Evolutionary conservation across 2,797 vertebrate species (phyloP).

Genomic region (Phalanger gymnotis): DNA sequence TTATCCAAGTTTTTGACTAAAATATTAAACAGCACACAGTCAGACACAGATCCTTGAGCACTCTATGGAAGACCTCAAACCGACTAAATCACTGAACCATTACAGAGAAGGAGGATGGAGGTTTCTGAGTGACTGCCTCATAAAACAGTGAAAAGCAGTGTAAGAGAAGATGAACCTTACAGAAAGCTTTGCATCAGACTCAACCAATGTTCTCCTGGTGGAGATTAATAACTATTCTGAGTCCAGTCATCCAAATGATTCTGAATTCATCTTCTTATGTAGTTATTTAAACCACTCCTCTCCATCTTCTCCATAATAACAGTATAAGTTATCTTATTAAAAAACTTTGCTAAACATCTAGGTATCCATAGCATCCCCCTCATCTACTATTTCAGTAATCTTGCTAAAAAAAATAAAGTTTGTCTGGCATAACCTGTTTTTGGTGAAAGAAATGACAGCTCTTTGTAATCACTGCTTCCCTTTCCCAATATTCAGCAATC

Average conservation of each 20-base stretch:
- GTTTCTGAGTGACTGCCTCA: no score
- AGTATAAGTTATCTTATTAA: not conserved
- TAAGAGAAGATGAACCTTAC: no score
- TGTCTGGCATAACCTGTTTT: not conserved
- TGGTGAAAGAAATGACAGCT: not conserved
- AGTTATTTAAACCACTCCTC: not conserved
- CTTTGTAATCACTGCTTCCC: not conserved
- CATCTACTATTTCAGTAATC: not conserved
- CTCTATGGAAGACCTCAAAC: no score
- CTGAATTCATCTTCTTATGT: not conserved
- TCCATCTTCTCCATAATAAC: not conserved
- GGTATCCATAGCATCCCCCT: not conserved
- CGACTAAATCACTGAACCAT: no score
- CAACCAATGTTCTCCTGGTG: not conserved
- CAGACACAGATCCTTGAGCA: no score
- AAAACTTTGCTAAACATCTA: not conserved
- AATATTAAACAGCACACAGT: no score
- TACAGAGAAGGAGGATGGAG: no score
- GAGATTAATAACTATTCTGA: not conserved
- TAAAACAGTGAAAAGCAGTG: no score
- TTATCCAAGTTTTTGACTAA: no score
- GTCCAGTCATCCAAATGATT: not conserved
- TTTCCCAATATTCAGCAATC: not conserved
- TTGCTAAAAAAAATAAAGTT: not conserved
- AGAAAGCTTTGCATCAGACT: no score